phyloP scores from a whole-genome alignment of 1,140 invertebrate species.

The Calliopsis andreniformis region DNA sequence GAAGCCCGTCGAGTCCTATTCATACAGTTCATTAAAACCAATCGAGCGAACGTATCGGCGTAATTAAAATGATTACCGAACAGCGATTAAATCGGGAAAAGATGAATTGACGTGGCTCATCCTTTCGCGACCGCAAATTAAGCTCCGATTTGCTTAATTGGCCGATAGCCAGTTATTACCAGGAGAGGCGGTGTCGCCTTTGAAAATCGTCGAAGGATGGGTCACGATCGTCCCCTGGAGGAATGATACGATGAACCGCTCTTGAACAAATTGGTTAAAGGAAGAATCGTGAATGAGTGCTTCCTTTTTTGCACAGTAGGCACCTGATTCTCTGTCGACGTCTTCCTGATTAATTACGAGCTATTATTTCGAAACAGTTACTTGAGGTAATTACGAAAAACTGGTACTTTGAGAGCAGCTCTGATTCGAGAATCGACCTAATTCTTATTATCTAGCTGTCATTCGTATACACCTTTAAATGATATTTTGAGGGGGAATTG shows the following conservation, averaged over 20 bases:
- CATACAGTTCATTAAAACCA: slow-evolving; percentile 7
- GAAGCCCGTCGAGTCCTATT: slow-evolving; percentile 3
- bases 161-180: slow-evolving; percentile 30
- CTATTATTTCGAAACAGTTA: no score
- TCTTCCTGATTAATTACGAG: no score
- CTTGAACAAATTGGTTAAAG: no score
- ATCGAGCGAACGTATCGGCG: slow-evolving; percentile 19
- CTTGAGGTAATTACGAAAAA: no score
- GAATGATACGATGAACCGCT: no score
- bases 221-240: not conserved
- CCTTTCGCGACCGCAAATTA: slow-evolving; percentile 17
- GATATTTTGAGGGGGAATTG: no score
- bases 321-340: no score
- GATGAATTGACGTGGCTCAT: slow-evolving; percentile 12
- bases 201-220: not conserved
- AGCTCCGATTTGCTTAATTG: slow-evolving; percentile 33
- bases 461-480: no score
- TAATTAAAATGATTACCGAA: slow-evolving; percentile 32
- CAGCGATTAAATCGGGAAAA: slow-evolving; percentile 8
- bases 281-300: not conserved
- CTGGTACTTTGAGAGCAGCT: no score
- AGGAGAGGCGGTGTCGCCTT: not conserved
- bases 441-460: no score
- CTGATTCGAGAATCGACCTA: no score
- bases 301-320: no score